phyloP scores from a whole-genome alignment of 2,888 invertebrate species.

The Apamea anceps region DNA sequence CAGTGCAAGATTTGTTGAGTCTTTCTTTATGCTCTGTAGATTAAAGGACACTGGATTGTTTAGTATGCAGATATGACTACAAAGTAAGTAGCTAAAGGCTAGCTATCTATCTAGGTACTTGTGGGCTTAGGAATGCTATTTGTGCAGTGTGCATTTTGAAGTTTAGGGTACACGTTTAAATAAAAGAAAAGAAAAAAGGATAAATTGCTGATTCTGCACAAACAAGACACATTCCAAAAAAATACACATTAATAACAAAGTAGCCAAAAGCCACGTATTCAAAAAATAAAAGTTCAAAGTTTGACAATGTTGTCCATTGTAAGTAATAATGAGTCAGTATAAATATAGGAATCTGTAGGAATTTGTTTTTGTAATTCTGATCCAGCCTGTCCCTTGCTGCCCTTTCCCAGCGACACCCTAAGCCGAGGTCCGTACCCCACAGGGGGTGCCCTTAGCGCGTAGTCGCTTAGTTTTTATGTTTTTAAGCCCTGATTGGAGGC shows the following conservation, averaged over 20 bases:
- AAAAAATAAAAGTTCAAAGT: neutral
- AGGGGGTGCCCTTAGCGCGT: too few species aligned
- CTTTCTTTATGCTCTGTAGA: neutral
- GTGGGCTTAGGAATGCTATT: neutral
- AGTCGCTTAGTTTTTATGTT: too few species aligned
- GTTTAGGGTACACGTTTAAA: neutral
- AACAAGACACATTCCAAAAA: too few species aligned
- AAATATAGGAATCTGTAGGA: neutral
- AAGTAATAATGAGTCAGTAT: neutral
- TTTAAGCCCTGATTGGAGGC: too few species aligned
- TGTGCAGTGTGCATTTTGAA: too few species aligned
- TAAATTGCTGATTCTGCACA: neutral
- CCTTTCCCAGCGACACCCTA: too few species aligned
- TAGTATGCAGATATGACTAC: neutral
- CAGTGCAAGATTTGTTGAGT: constrained; percentile 17
- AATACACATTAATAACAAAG: neutral
- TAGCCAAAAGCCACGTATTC: neutral
- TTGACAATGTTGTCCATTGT: neutral
- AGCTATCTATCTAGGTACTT: neutral
- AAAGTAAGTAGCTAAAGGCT: neutral
- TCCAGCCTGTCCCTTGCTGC: too few species aligned
- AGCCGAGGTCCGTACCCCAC: too few species aligned
- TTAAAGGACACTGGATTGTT: constrained; percentile 10
- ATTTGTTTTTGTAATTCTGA: neutral
- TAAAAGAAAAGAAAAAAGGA: neutral